Conservation (phyloP, 23 tunicate genomes). For the Clavelina lepadiformis region DNA sequence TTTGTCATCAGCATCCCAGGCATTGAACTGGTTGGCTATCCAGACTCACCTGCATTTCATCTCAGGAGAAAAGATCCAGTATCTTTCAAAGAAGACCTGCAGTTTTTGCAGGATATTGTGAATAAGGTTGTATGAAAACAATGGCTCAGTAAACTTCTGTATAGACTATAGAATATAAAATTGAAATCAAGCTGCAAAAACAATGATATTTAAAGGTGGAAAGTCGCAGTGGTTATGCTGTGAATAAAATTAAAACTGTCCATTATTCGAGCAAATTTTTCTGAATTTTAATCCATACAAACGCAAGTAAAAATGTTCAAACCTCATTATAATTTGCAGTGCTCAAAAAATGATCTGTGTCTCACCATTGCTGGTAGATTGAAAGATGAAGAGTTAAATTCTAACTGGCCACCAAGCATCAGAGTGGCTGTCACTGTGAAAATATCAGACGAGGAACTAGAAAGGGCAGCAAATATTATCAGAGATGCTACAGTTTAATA, state of each 20-base stretch:
- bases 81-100: conserved; percentile 4
- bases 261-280: too few relatives aligned
- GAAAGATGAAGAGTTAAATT: conserved; percentile 33
- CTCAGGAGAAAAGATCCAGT: conserved; percentile 20
- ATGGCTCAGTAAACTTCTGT: too few relatives aligned
- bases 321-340: conserved; percentile 13
- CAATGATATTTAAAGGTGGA: too few relatives aligned
- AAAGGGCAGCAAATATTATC: conserved; percentile 39
- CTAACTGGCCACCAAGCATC: conserved; percentile 47
- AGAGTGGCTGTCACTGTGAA: conserved; percentile 60
- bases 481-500: too few relatives aligned
- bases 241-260: too few relatives aligned
- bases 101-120: conserved; percentile 26
- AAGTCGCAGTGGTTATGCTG: too few relatives aligned
- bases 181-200: too few relatives aligned
- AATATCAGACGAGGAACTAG: conserved; percentile 59
- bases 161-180: too few relatives aligned
- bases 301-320: too few relatives aligned
- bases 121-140: too few relatives aligned
- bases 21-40: conserved; percentile 53
- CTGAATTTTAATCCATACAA: too few relatives aligned
- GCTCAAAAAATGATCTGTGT: conserved; percentile 50
- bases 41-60: conserved; percentile 81
- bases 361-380: conserved; percentile 47
- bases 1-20: conserved; percentile 14